phyloP scores from a whole-genome alignment of 2,888 invertebrate species.

The Esperia sulphurella region DNA sequence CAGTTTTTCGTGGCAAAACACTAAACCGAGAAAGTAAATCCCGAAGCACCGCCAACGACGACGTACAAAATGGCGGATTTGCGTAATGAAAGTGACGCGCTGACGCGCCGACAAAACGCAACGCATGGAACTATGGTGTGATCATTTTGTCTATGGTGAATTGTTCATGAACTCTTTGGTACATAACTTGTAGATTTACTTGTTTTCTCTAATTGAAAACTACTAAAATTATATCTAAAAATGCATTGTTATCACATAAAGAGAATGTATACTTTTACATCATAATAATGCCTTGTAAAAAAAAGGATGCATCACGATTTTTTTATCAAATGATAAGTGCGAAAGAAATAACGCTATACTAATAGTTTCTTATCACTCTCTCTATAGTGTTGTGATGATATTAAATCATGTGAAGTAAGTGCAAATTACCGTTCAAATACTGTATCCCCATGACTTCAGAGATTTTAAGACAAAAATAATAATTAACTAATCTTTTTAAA shows the following conservation, averaged over 20 bases:
- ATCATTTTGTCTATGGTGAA: slow-evolving; percentile 26
- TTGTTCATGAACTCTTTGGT: neutral
- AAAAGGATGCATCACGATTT: too few relatives aligned
- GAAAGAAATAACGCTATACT: neutral
- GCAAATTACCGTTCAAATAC: neutral
- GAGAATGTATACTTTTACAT: too few relatives aligned
- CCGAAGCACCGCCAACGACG: slow-evolving; percentile 77
- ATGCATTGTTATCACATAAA: too few relatives aligned
- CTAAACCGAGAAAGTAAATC: slow-evolving; percentile 67
- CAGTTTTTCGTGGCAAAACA: slow-evolving; percentile 66
- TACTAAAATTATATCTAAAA: too few relatives aligned
- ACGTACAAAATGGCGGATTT: slow-evolving; percentile 80
- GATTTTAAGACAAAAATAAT: too few relatives aligned
- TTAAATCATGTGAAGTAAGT: too few relatives aligned
- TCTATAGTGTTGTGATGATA: neutral
- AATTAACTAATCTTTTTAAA: neutral
- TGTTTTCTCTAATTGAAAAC: neutral
- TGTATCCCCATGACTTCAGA: neutral
- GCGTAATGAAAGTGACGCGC: slow-evolving; percentile 77
- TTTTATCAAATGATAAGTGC: neutral
- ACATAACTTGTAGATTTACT: too few relatives aligned
- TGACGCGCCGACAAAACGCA: slow-evolving; percentile 61
- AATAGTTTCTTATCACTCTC: neutral
- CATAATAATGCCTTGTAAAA: too few relatives aligned
- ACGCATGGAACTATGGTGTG: slow-evolving; percentile 35